These are phyloP conservation scores for Aldrovandia affinis DNA, from an alignment of 2,797 vertebrate genomes.

Conservation along the genomic window DNA sequence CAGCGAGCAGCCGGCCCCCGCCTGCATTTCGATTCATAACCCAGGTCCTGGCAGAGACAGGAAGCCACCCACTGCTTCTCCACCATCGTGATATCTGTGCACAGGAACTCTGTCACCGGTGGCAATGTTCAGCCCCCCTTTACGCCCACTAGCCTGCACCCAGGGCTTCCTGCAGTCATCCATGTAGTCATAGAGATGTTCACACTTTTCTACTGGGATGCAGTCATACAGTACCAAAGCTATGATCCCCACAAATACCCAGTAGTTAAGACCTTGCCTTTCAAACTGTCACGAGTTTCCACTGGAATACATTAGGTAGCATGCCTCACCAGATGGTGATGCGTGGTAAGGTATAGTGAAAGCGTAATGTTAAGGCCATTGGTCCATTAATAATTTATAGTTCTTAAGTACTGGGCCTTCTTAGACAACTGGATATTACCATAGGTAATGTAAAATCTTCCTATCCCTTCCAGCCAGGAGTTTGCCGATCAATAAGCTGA, in stretches of 20 bases:
- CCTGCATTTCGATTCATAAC: not conserved
- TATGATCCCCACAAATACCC: not conserved
- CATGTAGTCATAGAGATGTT: not conserved
- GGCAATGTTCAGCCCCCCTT: not conserved
- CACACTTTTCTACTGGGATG: not conserved
- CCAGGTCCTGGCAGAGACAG: not conserved
- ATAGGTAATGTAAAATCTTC: not conserved
- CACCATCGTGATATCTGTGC: not conserved
- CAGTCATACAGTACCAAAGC: not conserved
- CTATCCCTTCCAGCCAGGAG: not conserved
- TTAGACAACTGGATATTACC: not conserved
- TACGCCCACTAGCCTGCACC: not conserved
- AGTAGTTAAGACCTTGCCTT: not conserved
- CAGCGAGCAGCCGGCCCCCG: not conserved
- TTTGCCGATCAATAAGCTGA: not conserved
- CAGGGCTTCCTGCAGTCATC: not conserved
- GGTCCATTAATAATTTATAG: slow-evolving; percentile 3
- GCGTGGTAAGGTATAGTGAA: slow-evolving; percentile 7
- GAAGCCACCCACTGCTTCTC: not conserved
- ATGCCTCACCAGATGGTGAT: not conserved
- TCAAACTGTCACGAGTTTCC: not conserved
- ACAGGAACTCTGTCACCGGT: not conserved
- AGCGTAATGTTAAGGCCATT: not conserved
- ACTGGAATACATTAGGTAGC: slow-evolving; percentile 7
- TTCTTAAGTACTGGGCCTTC: not conserved